Base-by-base conservation (phyloP, 2,797 vertebrate genomes). In the Spinibarbus caldwelli region DNA sequence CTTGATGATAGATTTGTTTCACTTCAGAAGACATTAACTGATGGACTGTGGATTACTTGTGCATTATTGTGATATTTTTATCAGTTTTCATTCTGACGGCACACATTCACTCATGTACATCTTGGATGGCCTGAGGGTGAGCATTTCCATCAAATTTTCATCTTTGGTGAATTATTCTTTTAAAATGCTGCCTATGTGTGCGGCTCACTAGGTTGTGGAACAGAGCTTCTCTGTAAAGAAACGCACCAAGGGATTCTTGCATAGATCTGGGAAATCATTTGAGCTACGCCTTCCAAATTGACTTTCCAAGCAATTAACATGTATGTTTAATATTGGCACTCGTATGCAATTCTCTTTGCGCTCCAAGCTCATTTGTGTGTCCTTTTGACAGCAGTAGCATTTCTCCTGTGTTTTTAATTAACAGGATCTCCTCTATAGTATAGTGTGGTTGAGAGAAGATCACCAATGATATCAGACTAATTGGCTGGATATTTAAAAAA, bases 251-350 rank as follows among this genome's bases (percentile, higher is more conserved):
- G 82, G 72, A 66, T 66, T 68, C 34, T 43, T 57, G 5, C 71
- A 52, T 17, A 52, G 43, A 36, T 31, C 66, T 84, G 38, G 38
- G 29, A 62, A 45, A 78, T 62, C 4, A 19, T 36, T 78, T 5
- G 34, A 54, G 82, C 57, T 57, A 68, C 36, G 77, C 38, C 66
- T 71, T 64, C 67, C 45, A 85, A 72, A 78, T 75, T 43, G 84
- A 88, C 83, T 88, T 88, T 85, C 80, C 77, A 62, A 68, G 80
- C 80, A 86, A 79, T 88, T 76, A 85, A 73, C 66, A 81, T 68
- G 34, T 34, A 78, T 83, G 84, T 83, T 86, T 88, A 83, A 86
- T 83, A 70, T 70, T 23, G 31, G 71, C 47, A 21, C 73, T 82
- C 45, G 66, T 85, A 38, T 80, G 29, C n/a, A 57, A 85, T 79